Evolutionary conservation across 2,797 vertebrate species (phyloP), one percentile per base, ranked within the genome.

Genomic region (Enteromius fasciolatus): DNA sequence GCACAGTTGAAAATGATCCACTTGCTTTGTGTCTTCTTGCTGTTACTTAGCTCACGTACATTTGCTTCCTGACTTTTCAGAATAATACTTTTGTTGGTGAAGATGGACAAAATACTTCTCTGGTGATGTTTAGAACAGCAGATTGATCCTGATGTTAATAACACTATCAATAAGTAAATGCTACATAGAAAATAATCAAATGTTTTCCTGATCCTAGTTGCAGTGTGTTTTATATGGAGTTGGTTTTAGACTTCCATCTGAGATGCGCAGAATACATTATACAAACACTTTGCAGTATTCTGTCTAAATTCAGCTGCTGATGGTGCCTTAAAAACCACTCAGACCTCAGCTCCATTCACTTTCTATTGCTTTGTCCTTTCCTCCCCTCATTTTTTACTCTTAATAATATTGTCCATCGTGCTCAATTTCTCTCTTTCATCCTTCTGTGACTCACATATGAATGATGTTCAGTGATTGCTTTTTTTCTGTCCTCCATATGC

Each of bases 241-340:
- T 67, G 73, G 63, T 68, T 77, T 68, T 44, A 54, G 80, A 66
- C 59, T 75, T 81, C 68, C 79, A 33, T 63, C 79, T 63, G 28
- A 63, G 8, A 73, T 81, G 28, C 69, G 39, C 69, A 50, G 57
- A 54, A 66, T 57, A 48, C 61, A 59, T 52, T 23, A 28, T 10
- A 36, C 50, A 54, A 9, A 57, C 31, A 14, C 52, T 52, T 80
- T 5, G 8, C 25, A 25, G 28, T 66, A 36, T 69, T 76, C 6
- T 39, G 23, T 48, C 54, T 44, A 12, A 33, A 70, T 61, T 63
- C 50, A 78, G n/a, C 82, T 84, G 66, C 64, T 78, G 46, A 81
- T 54, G 74, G 79, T 82, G 88, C 88, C 85, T 86, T 87, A 85
- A 83, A 73, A 81, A 69, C 50, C 82, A 83, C 77, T 78, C 17